Base-by-base conservation (phyloP, 2,797 vertebrate genomes). In the Lycodopsis pacificus region DNA sequence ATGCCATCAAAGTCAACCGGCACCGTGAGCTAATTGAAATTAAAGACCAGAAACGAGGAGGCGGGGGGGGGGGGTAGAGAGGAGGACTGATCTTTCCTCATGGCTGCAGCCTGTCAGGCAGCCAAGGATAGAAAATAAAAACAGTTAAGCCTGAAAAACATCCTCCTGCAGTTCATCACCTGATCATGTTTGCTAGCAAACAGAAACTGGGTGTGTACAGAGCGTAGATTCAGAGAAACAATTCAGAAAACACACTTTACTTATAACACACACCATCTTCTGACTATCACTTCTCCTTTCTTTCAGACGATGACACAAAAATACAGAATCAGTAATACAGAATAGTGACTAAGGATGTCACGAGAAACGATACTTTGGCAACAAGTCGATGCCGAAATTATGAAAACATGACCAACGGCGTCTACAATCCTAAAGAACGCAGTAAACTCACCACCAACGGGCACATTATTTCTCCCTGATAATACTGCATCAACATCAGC, bases 11-110 rank as follows among this genome's bases (percentile, higher is more conserved):
- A 93, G 91, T 74, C 68, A 70, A 89, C 62, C 65, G 82, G 88
- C 87, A 78, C 83, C 86, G 88, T 77, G 79, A 88, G 83, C 84
- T 89, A 91, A 92, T 82, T 86, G 88, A 91, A 91, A 93, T 91
- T 76, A 92, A 92, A 90, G 83, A 91, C 73, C 83, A 80, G 81
- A 83, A 64, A 82, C 10, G 10, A 63, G 77, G 51, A 57, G 27
- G 5, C 7, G 1, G 42, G 34, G 48, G 40, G 2, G 25, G 20
- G 49, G n/a, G 20, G 25, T 25, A 0, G 11, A 70, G 19, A 46
- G 51, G 48, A 57, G 65, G 44, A 44, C 38, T 25, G 48, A 76
- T 49, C 34, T 65, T 49, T 77, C 36, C 25, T 65, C 70, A 44
- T 70, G 38, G 68, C 75, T 85, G 64, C 74, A 66, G 64, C 58